Evolutionary conservation across 2,888 invertebrate genomes (phyloP), one percentile per base, ranked within the genome.

Genomic region (Pyrochroa serraticornis): DNA sequence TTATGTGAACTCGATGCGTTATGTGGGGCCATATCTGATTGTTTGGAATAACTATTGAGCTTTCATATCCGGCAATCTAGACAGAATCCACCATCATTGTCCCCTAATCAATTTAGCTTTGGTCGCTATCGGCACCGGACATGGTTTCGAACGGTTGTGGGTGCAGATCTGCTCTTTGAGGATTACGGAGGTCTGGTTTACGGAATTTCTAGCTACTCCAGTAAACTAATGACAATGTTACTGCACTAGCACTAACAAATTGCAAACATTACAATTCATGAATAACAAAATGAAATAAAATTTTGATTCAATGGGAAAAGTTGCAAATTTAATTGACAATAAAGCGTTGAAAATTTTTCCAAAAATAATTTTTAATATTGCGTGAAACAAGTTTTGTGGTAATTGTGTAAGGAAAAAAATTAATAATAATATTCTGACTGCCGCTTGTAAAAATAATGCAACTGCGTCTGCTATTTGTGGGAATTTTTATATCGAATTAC

Each of bases 1-100:
- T 43, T 13, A 12, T 33, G 43, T 43, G 43, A 9, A 41, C 8
- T 13, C 31, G 41, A 41, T 22, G 7, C 41, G 14, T 41, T 6
- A 43, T 22, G 33, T 32, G 32, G 8, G 8, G n/a, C 43, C 5
- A 31, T 43, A 22, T 10, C 33, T 33, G 33, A 43, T 43, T 43
- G 43, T 43, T 43, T 43, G 33, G 43, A 43, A 10, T 43, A 43
- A 43, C 43, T 33, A 43, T 8, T 43, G 32, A 10, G 33, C 32
- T 33, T 43, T 43, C 43, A 43, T 33, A 43, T 43, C 13, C 13
- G 10, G 7, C 43, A 43, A 43, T 43, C 43, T 43, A 12, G 22
- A 22, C 22, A 22, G 22, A 22, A 5, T 22, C 22, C 22, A 5
- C 22, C 22, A 22, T 33, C 12, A 33, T 13, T 33, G 6, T 43